Conservation (phyloP, 2,888 invertebrate genomes). For the Drosophila mimica region DNA sequence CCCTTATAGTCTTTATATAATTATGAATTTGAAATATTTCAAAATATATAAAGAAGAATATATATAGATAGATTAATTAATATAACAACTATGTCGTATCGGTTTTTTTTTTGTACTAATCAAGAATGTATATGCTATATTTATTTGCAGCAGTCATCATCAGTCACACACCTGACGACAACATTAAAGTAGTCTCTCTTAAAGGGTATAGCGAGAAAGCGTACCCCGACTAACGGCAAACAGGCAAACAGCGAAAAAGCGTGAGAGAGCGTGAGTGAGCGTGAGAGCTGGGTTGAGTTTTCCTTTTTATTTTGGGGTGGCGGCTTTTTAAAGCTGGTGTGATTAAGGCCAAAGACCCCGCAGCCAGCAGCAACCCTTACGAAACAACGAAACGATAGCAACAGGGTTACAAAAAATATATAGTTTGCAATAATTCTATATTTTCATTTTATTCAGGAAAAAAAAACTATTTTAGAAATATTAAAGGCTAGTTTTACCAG, state of each 20-base stretch:
- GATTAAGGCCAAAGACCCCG: constrained; percentile 73
- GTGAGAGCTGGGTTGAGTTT: constrained; percentile 27
- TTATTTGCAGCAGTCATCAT: not conserved
- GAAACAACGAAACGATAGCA: constrained; percentile 31
- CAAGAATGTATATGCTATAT: not conserved
- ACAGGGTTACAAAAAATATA: constrained; percentile 44
- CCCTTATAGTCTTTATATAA: not conserved
- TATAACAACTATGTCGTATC: not conserved
- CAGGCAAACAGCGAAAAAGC: not conserved
- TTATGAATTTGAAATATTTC: not conserved
- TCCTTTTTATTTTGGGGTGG: constrained; percentile 42
- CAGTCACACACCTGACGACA: not conserved
- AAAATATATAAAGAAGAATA: not conserved
- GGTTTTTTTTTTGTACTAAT: not conserved
- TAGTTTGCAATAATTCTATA: not conserved
- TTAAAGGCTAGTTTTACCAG: constrained; percentile 39
- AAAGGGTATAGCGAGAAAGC: not conserved
- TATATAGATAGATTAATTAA: not conserved
- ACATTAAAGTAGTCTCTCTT: not conserved
- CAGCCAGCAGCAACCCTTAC: constrained; percentile 51
- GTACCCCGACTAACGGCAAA: not conserved
- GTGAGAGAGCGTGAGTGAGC: constrained; percentile 1
- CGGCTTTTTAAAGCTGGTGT: constrained; percentile 53
- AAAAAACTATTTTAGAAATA: not conserved
- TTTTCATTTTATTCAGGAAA: not conserved